Conservation (phyloP, 2,888 invertebrate species). For the Meghimatium bilineatum region DNA sequence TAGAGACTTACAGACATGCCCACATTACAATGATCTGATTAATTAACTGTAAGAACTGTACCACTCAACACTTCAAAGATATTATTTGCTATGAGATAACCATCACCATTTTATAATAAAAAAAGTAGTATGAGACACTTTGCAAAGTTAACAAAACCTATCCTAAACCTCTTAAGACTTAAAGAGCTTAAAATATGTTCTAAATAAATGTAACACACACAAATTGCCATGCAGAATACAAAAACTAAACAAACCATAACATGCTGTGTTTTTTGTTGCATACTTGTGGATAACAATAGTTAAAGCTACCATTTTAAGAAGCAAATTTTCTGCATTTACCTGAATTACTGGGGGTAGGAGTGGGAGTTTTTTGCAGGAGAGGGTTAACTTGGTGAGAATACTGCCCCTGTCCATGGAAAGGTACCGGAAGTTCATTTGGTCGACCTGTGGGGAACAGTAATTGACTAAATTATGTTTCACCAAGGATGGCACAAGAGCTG, state of each 20-base stretch:
- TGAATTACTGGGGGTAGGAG: slow-evolving; percentile 72
- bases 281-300: not conserved
- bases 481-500: not conserved
- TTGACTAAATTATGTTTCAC: slow-evolving; percentile 5
- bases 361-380: slow-evolving; percentile 64
- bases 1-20: no score
- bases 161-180: no score
- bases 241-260: not conserved
- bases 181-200: not conserved
- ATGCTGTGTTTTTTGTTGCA: not conserved
- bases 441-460: slow-evolving; percentile 53
- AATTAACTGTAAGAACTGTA: no score
- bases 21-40: no score
- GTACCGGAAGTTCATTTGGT: slow-evolving; percentile 71
- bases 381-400: slow-evolving; percentile 73
- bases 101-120: no score
- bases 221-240: not conserved
- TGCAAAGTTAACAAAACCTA: no score
- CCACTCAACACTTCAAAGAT: no score
- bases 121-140: no score
- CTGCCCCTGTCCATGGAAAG: slow-evolving; percentile 75
- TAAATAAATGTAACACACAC: not conserved
- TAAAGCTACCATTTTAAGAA: not conserved
- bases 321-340: slow-evolving; percentile 55
- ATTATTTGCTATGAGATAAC: no score